Percentiles rank a stretch among this genome's conserved stretches.
Conservation (phyloP, 2,797 vertebrate species). For the Anabacerthia variegaticeps region DNA sequence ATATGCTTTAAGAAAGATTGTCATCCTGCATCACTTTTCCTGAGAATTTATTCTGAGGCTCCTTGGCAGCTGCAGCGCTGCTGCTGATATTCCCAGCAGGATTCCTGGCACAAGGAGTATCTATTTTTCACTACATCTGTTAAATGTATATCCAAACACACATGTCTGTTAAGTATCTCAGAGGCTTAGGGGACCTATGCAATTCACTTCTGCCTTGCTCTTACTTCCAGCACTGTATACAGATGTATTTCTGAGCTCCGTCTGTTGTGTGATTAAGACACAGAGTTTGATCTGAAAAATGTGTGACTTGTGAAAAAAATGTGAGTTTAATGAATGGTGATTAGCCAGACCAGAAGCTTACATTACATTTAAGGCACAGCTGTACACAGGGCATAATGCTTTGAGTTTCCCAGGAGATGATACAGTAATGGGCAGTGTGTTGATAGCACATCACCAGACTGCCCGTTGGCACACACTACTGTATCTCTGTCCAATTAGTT, state of each 20-base stretch:
- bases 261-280: neutral
- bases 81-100: neutral
- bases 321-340: neutral
- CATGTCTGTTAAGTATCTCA: neutral
- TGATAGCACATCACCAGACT: neutral
- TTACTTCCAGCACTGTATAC: neutral
- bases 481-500: neutral
- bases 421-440: neutral
- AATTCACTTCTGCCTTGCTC: neutral
- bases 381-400: neutral
- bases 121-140: neutral
- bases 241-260: neutral
- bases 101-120: neutral
- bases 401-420: neutral
- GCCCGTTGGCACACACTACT: neutral
- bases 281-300: neutral
- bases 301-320: neutral
- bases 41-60: neutral
- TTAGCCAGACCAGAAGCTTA: neutral
- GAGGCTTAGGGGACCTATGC: neutral
- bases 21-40: neutral
- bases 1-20: neutral
- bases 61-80: neutral
- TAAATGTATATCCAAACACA: neutral
- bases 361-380: neutral